phyloP scores from a whole-genome alignment of 2,113 vertebrate genomes.

The Pterocles gutturalis region DNA sequence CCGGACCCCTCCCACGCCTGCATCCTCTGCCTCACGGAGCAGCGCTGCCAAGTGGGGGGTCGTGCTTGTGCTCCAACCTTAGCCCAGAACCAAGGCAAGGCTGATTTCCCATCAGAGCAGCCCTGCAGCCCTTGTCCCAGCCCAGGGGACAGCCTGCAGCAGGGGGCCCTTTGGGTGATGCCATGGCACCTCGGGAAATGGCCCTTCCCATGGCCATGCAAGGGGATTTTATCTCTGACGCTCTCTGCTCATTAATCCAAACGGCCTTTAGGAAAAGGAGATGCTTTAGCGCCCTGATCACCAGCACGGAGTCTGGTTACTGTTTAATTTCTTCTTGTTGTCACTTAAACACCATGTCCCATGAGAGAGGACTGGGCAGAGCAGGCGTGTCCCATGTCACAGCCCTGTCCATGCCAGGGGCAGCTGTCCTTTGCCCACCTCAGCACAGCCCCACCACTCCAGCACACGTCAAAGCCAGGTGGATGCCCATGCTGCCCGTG shows the following conservation, averaged over 20 bases:
- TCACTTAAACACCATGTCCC: not conserved
- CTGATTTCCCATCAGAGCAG: not conserved
- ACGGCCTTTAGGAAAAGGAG: not conserved
- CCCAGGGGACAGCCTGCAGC: not conserved
- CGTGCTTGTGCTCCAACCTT: not conserved
- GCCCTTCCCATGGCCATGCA: rapidly evolving
- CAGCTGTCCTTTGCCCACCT: not conserved
- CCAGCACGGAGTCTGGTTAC: not conserved
- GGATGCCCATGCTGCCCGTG: rapidly evolving
- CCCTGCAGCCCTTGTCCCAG: not conserved
- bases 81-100: not conserved
- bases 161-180: rapidly evolving
- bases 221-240: not conserved
- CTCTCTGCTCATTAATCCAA: not conserved
- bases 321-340: not conserved
- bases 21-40: rapidly evolving
- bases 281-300: not conserved
- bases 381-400: not conserved
- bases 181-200: not conserved
- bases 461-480: rapidly evolving
- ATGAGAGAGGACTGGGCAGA: not conserved
- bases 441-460: not conserved
- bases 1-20: rapidly evolving
- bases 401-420: rapidly evolving
- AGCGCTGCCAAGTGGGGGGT: rapidly evolving